A percentile compares a stretch with the other conserved stretches of the same genome.
Conservation (phyloP, 1,140 invertebrate genomes). For the Caenorhabditis tropicalis region DNA sequence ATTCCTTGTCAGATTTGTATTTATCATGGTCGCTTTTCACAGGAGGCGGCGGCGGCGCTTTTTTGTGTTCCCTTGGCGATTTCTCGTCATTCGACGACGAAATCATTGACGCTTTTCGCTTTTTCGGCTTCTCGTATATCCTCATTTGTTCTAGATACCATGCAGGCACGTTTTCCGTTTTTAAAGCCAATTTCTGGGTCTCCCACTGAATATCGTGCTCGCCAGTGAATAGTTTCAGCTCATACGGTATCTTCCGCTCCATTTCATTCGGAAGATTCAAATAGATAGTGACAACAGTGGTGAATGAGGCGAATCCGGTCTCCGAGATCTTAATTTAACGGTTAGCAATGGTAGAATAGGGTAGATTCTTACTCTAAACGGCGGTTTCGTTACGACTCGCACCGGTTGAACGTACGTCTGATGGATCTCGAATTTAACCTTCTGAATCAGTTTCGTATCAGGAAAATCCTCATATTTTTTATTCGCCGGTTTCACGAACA, state of each 20-base stretch:
- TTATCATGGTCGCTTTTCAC: background rate
- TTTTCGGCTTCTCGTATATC: background rate
- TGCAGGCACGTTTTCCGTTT: background rate
- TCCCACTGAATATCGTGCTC: background rate
- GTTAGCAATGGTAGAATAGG: no score
- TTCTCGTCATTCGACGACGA: conserved; percentile 31
- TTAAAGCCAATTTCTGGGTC: background rate
- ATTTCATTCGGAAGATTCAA: conserved; percentile 11
- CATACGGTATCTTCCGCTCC: background rate
- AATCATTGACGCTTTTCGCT: background rate
- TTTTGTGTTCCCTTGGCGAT: background rate
- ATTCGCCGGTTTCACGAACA: conserved; percentile 1
- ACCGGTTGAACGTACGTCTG: background rate
- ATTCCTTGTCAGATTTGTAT: background rate
- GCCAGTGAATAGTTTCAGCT: background rate
- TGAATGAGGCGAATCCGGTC: conserved; percentile 6
- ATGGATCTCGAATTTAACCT: conserved; percentile 8
- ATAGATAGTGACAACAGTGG: background rate
- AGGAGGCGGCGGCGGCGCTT: background rate
- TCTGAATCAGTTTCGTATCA: background rate
- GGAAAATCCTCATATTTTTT: background rate
- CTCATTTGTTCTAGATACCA: background rate
- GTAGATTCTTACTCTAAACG: background rate
- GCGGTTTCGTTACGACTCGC: background rate
- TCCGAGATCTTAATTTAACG: conserved; percentile 20